Percentiles rank a stretch among this genome's conserved stretches.
Conservation (phyloP, 2,888 invertebrate genomes). For the Cerastoderma edule region DNA sequence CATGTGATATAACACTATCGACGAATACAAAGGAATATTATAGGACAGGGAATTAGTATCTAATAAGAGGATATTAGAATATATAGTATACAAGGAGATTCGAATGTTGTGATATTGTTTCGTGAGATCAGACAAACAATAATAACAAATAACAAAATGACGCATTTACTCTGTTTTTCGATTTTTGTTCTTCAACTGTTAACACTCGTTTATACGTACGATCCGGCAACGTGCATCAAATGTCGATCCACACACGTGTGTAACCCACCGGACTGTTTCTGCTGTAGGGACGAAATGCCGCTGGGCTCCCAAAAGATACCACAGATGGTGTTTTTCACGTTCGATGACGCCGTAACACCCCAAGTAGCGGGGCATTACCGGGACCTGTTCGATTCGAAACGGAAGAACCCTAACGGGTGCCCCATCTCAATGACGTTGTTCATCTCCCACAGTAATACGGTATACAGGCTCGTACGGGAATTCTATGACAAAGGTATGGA, state of each 20-base stretch:
- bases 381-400: conserved; percentile 69
- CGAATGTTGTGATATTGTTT: too few relatives aligned
- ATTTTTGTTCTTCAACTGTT: background rate
- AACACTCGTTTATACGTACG: conserved; percentile 20
- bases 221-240: conserved; percentile 55
- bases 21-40: background rate
- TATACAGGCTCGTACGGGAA: conserved; percentile 91
- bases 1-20: background rate
- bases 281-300: conserved; percentile 66
- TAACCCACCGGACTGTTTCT: conserved; percentile 66
- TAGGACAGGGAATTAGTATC: too few relatives aligned
- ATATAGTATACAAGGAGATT: too few relatives aligned
- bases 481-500: conserved; percentile 76
- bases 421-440: conserved; percentile 96
- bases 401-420: conserved; percentile 88
- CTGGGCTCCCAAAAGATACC: conserved; percentile 67
- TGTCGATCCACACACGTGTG: conserved; percentile 61
- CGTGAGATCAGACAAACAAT: too few relatives aligned
- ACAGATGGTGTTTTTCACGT: conserved; percentile 78
- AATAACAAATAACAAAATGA: too few relatives aligned
- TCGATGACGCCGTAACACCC: conserved; percentile 78
- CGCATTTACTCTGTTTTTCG: background rate
- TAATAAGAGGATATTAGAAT: too few relatives aligned
- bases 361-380: conserved; percentile 64
- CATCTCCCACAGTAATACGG: conserved; percentile 99